Evolutionary conservation across 2,888 invertebrate species (phyloP), one percentile per base, ranked within the genome.

Genomic region (Mimachlamys varia): DNA sequence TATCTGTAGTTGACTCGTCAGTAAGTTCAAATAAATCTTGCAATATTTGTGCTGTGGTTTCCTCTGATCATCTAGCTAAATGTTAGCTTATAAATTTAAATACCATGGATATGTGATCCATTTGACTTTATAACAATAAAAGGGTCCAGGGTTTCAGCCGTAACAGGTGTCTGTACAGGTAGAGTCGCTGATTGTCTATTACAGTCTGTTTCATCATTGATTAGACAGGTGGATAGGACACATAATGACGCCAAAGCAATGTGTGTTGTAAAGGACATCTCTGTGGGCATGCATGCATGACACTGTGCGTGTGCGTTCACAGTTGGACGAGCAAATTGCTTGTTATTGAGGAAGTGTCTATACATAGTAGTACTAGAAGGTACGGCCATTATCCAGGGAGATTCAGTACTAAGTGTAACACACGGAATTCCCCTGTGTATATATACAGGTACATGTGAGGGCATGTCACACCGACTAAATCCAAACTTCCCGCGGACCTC

Each of bases 401-500:
- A 12, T 53, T 58, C 22, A 76, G 76, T 76, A 76, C 76, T 76
- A 13, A 27, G 76, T 76, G 76, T 76, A 76, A 76, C 22, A 76
- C 62, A 76, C 76, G 76, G 76, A 33, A 76, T 76, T 76, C 76
- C 76, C 76, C 76, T 76, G 76, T 76, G 76, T 76, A 76, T 76
- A 76, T 76, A 76, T 76, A 76, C 76, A 76, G 76, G 76, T 76
- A 33, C 94, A 90, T 94, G 94, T 93, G 91, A 88, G 88, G 89
- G 93, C 94, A 91, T 92, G 94, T 92, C 89, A n/a, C 88, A 37
- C 50, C 19, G 76, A 92, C 90, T 91, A 91, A 88, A 92, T 93
- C 90, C 90, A 91, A 91, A 92, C 93, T 94, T 94, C 94, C 94
- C 94, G 94, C 94, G 91, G 87, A 87, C 55, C 89, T 76, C 87